phyloP scores from a whole-genome alignment of 1,140 invertebrate genomes.

The Bombus vancouverensis region DNA sequence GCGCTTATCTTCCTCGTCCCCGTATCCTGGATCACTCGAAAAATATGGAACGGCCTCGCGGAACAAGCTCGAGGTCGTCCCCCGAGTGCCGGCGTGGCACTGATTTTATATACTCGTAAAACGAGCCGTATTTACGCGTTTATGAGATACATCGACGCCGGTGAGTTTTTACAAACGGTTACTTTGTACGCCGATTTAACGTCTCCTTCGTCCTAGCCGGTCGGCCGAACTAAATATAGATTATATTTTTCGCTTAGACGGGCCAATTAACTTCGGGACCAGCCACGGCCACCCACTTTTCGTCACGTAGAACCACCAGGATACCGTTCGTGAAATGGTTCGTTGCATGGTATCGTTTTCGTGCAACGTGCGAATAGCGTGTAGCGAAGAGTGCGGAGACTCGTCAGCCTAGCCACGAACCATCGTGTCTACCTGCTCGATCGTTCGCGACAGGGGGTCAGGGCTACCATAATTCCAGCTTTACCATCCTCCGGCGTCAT shows the following conservation, averaged over 20 bases:
- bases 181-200: constrained; percentile 28
- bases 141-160: constrained; percentile 37
- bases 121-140: constrained; percentile 52
- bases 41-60: constrained; percentile 52
- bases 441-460: constrained; percentile 58
- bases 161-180: constrained; percentile 26
- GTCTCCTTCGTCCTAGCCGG: background rate
- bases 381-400: constrained; percentile 48
- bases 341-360: constrained; percentile 19
- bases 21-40: constrained; percentile 50
- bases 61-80: constrained; percentile 54
- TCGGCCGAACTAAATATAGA: constrained; percentile 36
- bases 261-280: constrained; percentile 38
- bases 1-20: constrained; percentile 46
- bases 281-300: constrained; percentile 49
- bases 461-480: constrained; percentile 61
- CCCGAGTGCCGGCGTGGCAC: constrained; percentile 2
- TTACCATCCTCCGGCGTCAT: constrained; percentile 57
- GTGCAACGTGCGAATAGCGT: constrained; percentile 53
- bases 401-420: constrained; percentile 40
- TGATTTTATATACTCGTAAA: constrained; percentile 50
- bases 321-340: constrained; percentile 21
- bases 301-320: background rate
- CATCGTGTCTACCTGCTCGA: constrained; percentile 58
- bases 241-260: background rate